Evolutionary conservation across 2,113 vertebrate genomes (phyloP).

Genomic region (Gnathonemus echidnorhynchus): DNA sequence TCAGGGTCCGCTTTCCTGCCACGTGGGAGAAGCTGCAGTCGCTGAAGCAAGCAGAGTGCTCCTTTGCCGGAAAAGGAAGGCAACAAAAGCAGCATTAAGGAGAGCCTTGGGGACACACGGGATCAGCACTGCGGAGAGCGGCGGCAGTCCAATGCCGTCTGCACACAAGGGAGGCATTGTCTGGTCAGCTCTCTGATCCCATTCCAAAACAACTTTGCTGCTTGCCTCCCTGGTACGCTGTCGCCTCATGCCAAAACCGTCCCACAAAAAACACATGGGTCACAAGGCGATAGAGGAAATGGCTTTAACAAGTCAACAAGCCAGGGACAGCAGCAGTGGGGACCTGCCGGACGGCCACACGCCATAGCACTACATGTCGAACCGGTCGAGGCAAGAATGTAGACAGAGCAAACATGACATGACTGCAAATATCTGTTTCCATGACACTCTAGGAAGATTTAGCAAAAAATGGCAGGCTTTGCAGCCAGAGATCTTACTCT

Average conservation of each 20-base stretch:
- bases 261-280: neutral
- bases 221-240: neutral
- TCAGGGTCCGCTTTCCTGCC: constrained; percentile 72
- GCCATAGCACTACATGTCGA: neutral
- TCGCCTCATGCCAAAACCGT: neutral
- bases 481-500: neutral
- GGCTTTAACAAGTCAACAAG: neutral
- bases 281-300: neutral
- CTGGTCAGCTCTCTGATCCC: neutral
- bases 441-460: neutral
- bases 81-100: neutral
- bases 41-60: constrained; percentile 83
- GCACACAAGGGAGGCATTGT: neutral
- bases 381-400: neutral
- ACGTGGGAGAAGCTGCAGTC: constrained; percentile 76
- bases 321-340: neutral
- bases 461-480: neutral
- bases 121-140: neutral
- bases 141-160: neutral
- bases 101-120: neutral
- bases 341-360: neutral
- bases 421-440: neutral
- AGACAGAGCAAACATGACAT: neutral
- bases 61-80: constrained; percentile 56
- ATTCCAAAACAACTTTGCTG: neutral